Evolutionary conservation across 2,113 vertebrate genomes (phyloP).

Genomic region (Rhea pennata): DNA sequence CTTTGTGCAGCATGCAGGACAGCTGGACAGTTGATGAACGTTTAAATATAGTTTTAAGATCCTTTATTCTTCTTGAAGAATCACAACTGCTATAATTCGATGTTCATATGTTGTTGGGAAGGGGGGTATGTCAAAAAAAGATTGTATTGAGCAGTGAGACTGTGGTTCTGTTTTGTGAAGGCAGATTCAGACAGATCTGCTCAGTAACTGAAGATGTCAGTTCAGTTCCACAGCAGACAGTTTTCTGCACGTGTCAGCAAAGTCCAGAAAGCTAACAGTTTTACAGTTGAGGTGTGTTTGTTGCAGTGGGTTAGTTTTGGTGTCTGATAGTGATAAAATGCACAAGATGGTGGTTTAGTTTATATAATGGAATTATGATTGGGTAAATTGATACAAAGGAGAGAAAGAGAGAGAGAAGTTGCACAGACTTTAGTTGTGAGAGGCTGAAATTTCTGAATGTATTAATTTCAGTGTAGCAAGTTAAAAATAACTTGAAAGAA

Average conservation of each 20-base stretch:
- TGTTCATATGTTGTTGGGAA: not conserved
- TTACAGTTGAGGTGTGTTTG: not conserved
- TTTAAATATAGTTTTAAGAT: not conserved
- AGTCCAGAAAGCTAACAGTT: not conserved
- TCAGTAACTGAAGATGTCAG: not conserved
- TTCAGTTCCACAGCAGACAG: not conserved
- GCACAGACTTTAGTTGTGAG: slow-evolving; percentile 35
- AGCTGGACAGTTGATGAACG: not conserved
- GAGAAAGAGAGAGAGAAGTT: not conserved
- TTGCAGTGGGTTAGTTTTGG: slow-evolving; percentile 13
- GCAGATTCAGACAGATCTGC: not conserved
- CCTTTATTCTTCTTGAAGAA: not conserved
- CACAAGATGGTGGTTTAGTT: slow-evolving; percentile 60
- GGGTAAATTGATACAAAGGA: slow-evolving; percentile 27
- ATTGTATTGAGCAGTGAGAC: fast-evolving
- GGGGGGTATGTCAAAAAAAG: not conserved
- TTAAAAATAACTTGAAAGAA: not conserved
- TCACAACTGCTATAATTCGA: fast-evolving
- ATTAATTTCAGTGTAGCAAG: not conserved
- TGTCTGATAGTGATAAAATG: slow-evolving; percentile 16
- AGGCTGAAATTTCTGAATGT: slow-evolving; percentile 35
- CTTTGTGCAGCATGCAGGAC: not conserved
- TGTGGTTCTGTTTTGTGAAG: not conserved
- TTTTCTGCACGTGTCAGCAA: not conserved
- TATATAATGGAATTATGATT: slow-evolving; percentile 58